Evolutionary conservation across 2,113 vertebrate species (phyloP), one percentile per base, ranked within the genome.

Genomic region (Montifringilla adamsi): DNA sequence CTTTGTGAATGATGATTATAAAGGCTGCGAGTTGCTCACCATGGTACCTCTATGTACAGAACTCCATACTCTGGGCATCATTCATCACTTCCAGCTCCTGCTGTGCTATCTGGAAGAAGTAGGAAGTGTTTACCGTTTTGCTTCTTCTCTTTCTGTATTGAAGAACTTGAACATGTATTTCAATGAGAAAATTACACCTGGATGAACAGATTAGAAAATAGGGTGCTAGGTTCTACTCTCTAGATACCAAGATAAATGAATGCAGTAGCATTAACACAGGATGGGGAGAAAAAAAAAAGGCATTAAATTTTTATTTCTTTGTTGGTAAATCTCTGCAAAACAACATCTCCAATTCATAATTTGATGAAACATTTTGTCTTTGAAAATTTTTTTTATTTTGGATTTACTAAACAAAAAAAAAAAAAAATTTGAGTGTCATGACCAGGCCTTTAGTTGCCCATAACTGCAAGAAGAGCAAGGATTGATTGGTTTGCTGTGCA

Each of bases 271-370:
- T 47, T 59, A 67, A 39, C 7, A 28, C 2, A 9, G 27, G 6
- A 10, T 15, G 9, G 10, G 7, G 5, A 4, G 7, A 3, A 4
- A 16, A 41, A 16, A 41, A 24, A 24, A 24, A n/a, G 9, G 0
- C n/a, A 37, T 31, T 14, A 52, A 37, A 10, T 30, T 85, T 9
- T 49, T 46, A 63, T 74, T 91, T 59, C 8, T 84, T 10, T 52
- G 8, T 28, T 69, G 13, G 39, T 79, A 43, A 72, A 56, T 13
- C 75, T 87, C 37, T 75, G 11, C 15, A 73, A 64, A 76, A 3
- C 12, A 58, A 15, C 11, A 37, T 41, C 58, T 86, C 26, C 41
- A n/a, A 49, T 53, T 90, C 30, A 6, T 50, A 10, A 46, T 56
- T 68, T 56, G 23, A 69, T 58, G 4, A 67, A 62, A 17, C 1